Evolutionary conservation across 2,888 invertebrate species (phyloP), one percentile per base, ranked within the genome.

Genomic region (Acrobasis repandana): DNA sequence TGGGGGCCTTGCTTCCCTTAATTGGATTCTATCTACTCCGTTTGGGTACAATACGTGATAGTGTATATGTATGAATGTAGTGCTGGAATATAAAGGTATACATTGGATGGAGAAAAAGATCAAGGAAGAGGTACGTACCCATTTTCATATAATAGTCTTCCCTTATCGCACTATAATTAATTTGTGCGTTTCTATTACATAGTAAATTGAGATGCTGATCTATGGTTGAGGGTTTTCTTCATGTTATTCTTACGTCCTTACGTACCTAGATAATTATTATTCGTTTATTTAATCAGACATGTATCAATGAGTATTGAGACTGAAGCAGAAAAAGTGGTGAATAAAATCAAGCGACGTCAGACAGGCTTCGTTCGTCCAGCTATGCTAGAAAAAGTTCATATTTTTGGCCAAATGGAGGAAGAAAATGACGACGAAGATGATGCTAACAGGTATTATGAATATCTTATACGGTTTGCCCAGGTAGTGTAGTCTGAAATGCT

Each of bases 281-380:
- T 28, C 28, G 6, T 28, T 28, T 28, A 28, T 56, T 71, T 68
- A 73, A 75, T 63, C 75, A 87, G 87, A 75, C 82, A 77, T 71
- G 80, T 85, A 9, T 82, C 79, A 9, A 73, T 87, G 57, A 76
- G 43, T n/a, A 43, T n/a, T n/a, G 14, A 82, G 0, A 16, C 34
- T 2, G 34, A 61, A 5, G 61, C 59, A 9, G 67, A 63, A 54
- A n/a, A 14, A 14, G 66, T 65, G 43, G 43, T 14, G 14, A 11
- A n/a, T 5, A n/a, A 51, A 59, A 62, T 38, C 54, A 70, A 65
- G 62, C 49, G 87, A 61, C 76, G 85, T 6, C 85, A 81, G 63
- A 87, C 89, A 5, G 89, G 87, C 1, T 88, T 82, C 36, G 62
- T 63, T 1, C 61, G 57, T 0, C 62, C 57, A n/a, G 58, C 61